phyloP scores from a whole-genome alignment of 2,888 invertebrate genomes.

The Acleris cristana region DNA sequence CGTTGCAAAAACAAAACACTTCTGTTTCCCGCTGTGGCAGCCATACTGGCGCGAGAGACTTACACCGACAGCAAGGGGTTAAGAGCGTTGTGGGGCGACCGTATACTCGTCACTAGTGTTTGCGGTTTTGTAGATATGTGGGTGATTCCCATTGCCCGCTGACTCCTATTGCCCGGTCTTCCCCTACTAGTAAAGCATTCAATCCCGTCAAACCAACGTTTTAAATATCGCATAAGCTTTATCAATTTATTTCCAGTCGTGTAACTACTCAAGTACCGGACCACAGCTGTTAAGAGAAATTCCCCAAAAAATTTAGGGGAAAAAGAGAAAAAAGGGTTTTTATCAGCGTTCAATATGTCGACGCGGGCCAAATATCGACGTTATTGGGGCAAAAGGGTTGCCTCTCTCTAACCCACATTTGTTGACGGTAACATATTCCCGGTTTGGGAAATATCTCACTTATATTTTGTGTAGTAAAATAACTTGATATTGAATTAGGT shows the following conservation, averaged over 20 bases:
- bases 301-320: background rate
- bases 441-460: slow-evolving; percentile 42
- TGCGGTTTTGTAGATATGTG: no score
- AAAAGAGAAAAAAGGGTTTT: slow-evolving; percentile 42
- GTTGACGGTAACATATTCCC: slow-evolving; percentile 44
- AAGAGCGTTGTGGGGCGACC: no score
- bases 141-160: no score
- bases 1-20: no score
- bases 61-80: no score
- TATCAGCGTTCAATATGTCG: slow-evolving; percentile 52
- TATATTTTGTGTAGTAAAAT: slow-evolving; percentile 30
- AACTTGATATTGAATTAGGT: slow-evolving; percentile 26
- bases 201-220: background rate
- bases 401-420: slow-evolving; percentile 47
- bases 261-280: slow-evolving; percentile 10
- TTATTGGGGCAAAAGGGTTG: slow-evolving; percentile 53
- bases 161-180: no score
- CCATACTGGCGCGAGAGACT: no score
- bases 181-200: no score
- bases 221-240: slow-evolving; percentile 4
- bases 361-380: slow-evolving; percentile 47
- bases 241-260: slow-evolving; percentile 21
- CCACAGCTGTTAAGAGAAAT: slow-evolving; percentile 26
- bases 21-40: no score
- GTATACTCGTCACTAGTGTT: no score